Evolutionary conservation across 2,797 vertebrate species (phyloP), one percentile per base, ranked within the genome.

Genomic region (Pitangus sulphuratus): DNA sequence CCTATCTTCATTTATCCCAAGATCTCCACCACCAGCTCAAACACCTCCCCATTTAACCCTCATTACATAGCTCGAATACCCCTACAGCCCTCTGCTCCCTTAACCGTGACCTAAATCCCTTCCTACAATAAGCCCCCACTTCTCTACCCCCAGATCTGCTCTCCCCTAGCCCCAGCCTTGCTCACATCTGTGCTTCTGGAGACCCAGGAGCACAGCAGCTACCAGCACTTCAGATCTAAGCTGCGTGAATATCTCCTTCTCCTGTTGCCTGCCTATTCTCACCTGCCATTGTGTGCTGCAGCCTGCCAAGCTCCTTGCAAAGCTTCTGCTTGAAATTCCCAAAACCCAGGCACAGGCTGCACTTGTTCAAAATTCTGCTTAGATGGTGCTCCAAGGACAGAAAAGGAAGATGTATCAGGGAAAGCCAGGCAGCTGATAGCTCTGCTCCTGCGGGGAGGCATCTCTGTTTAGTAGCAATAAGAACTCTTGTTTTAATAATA

Each of bases 401-500:
- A 77, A 87, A 93, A 77, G 8, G 28, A 87, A 92, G 79, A 61
- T 44, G 7, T 91, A 94, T 61, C 91, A 95, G 91, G 93, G 85
- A 95, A 95, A 88, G 12, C 69, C 79, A 91, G 53, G 69, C 91
- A 91, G 87, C 53, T 81, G 85, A 93, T 94, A 84, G 57, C 72
- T 88, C 37, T 78, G 61, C 72, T 92, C 35, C 89, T 89, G 72
- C 4, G 17, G 83, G 69, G 76, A 91, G 33, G 57, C 45, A 65
- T 47, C 28, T 78, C 89, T 92, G 65, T 94, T 92, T 89, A 91
- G 85, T 45, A 76, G 65, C 69, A 87, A 82, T 93, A 88, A 93
- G 77, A 50, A 88, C 50, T 61, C 89, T 75, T 91, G 93, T 86
- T 95, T 97, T 87, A 96, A 90, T 94, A 95, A 94, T 68, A 94